Evolutionary conservation across 2,888 invertebrate species (phyloP), one percentile per base, ranked within the genome.

Genomic region (Torymus texanus): DNA sequence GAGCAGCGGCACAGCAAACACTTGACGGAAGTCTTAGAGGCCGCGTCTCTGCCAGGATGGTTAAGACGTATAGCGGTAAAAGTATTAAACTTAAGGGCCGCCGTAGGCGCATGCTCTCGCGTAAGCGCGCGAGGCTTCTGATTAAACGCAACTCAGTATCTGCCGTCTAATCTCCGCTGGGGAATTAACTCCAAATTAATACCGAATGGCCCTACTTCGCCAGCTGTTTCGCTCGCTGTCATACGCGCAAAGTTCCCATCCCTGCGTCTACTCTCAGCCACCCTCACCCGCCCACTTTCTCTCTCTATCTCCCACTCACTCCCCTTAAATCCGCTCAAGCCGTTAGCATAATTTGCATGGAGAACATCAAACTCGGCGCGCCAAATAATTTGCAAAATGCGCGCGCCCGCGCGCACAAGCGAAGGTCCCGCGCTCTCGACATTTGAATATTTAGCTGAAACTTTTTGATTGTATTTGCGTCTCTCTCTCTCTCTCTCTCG

Each of bases 131-230:
- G 51, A 12, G 78, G 66, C 59, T 76, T 70, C 55, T 75, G 73
- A 76, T 74, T 80, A 80, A 80, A 65, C 58, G 70, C 63, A 68
- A 76, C 76, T 76, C 59, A 58, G 67, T 66, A 78, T 74, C 80
- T 67, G 58, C 50, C 66, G 51, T 83, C 76, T 82, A 82, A 83
- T 83, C 81, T 77, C 79, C 75, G 62, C 18, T 68, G 72, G 83
- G 68, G 81, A 83, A 82, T 83, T 83, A 83, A 75, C 80, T 75
- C 73, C 79, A 80, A 83, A 83, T 83, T 83, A 82, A 81, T 68
- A 75, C 81, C 72, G 68, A 78, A 63, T 80, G 79, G 82, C 66
- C 67, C 70, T 53, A 66, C 75, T 75, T 77, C 53, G 66, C 70
- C 80, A 65, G 78, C 80, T 80, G 75, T 75, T 75, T 82, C 80